A percentile compares a stretch with the other conserved stretches of the same genome.
These are phyloP conservation scores for Latrodectus elegans DNA, from an alignment of 2,888 invertebrate genomes.

Conservation along the genomic window DNA sequence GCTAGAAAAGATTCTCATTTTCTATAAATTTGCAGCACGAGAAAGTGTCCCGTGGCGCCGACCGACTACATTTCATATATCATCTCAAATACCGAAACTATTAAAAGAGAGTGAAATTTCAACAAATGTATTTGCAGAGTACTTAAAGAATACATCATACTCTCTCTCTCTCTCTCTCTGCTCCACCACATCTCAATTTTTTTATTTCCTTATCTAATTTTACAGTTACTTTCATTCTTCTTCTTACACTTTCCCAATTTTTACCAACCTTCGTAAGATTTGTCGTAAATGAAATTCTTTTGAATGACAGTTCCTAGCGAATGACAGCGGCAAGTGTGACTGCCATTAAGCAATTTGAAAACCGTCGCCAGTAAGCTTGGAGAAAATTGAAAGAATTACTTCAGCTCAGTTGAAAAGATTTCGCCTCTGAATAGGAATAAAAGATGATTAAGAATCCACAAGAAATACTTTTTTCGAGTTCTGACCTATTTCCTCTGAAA, in stretches of 20 bases:
- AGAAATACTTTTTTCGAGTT: not conserved
- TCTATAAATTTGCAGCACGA: no score
- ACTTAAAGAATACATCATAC: not conserved
- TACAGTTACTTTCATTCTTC: no score
- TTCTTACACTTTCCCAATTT: not conserved
- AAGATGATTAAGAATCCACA: constrained; percentile 31
- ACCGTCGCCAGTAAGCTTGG: not conserved
- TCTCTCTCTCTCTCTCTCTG: no score
- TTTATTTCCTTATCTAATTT: no score
- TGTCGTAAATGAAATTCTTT: constrained; percentile 21
- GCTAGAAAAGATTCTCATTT: no score
- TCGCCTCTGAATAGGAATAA: constrained; percentile 1
- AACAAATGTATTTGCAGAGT: not conserved
- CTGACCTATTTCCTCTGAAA: not conserved
- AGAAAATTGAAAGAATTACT: constrained; percentile 1
- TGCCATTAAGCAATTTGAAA: not conserved
- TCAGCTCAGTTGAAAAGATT: not conserved
- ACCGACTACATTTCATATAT: no score
- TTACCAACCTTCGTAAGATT: constrained; percentile 12
- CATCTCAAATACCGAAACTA: no score
- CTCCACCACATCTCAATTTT: no score
- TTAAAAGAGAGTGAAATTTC: not conserved
- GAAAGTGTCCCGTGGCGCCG: no score
- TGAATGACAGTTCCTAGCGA: constrained; percentile 11
- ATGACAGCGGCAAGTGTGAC: not conserved